Conservation (phyloP, 2,888 invertebrate genomes). For the Bembecia ichneumoniformis region DNA sequence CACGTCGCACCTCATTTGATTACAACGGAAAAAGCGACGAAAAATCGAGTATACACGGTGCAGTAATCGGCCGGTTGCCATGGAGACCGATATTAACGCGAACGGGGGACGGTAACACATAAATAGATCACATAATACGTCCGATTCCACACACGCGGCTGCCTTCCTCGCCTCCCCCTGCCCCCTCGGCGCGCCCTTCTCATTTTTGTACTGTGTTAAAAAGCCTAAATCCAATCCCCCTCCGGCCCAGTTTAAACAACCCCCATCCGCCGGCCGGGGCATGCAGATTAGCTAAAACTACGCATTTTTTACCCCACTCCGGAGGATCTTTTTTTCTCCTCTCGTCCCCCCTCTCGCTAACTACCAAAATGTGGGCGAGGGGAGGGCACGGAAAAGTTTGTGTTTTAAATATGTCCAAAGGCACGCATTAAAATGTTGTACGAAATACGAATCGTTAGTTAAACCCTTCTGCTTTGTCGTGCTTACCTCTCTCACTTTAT, state of each 20-base stretch:
- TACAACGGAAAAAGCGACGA: constrained; percentile 72
- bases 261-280: constrained; percentile 32
- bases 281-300: constrained; percentile 79
- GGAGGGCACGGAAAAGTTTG: constrained; percentile 53
- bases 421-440: constrained; percentile 63
- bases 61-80: constrained; percentile 66
- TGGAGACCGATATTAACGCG: constrained; percentile 66
- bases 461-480: constrained; percentile 23
- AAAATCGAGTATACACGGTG: constrained; percentile 67
- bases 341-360: constrained; percentile 45
- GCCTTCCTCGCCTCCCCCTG: constrained; percentile 18
- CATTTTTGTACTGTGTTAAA: constrained; percentile 70
- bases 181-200: constrained; percentile 14
- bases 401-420: constrained; percentile 71
- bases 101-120: constrained; percentile 44
- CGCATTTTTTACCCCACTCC: constrained; percentile 75
- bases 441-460: constrained; percentile 62
- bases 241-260: constrained; percentile 27
- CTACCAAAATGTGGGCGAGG: constrained; percentile 61
- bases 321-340: constrained; percentile 48
- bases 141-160: constrained; percentile 56
- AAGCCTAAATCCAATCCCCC: constrained; percentile 58
- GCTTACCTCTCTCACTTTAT: constrained; percentile 7
- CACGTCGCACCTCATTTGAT: constrained; percentile 69
- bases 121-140: constrained; percentile 70